Percentiles rank a stretch among this genome's conserved stretches.
Evolutionary conservation across 1,140 invertebrate species (phyloP).

Genomic region (Drosophila lacertosa): DNA sequence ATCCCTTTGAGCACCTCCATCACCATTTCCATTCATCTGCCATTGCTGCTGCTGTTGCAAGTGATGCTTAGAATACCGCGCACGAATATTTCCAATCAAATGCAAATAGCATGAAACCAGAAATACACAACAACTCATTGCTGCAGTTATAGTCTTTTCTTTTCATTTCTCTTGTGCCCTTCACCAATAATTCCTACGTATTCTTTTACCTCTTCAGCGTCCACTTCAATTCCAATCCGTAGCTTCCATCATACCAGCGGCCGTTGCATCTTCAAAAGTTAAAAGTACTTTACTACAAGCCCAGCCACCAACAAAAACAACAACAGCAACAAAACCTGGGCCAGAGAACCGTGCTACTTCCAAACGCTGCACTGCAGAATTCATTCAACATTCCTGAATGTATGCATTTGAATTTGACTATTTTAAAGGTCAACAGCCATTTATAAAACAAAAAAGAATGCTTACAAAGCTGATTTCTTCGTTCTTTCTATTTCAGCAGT

Average conservation of each 20-base stretch:
- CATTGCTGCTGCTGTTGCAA: slow-evolving; percentile 7
- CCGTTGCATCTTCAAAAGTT: slow-evolving; percentile 35
- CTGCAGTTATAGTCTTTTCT: slow-evolving; percentile 46
- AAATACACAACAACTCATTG: slow-evolving; percentile 67
- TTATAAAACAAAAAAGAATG: slow-evolving; percentile 53
- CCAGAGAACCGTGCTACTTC: slow-evolving; percentile 6
- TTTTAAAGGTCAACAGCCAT: slow-evolving; percentile 34
- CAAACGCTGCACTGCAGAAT: slow-evolving; percentile 23
- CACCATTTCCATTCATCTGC: slow-evolving; percentile 44
- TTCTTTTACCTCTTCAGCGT: background rate
- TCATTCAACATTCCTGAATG: slow-evolving; percentile 1
- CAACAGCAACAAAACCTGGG: slow-evolving; percentile 6
- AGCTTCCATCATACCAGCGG: background rate
- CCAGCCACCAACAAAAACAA: slow-evolving; percentile 5
- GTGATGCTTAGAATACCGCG: slow-evolving; percentile 47
- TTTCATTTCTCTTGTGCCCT: slow-evolving; percentile 14
- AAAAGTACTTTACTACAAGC: slow-evolving; percentile 20
- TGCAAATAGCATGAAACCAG: slow-evolving; percentile 76
- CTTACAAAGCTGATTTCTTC: background rate
- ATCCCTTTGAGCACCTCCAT: slow-evolving; percentile 27
- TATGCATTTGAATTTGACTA: slow-evolving; percentile 13
- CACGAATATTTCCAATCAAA: slow-evolving; percentile 72
- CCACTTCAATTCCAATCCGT: background rate
- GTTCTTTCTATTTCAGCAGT: background rate
- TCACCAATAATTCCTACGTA: slow-evolving; percentile 11